Base-by-base conservation (phyloP, 1,140 invertebrate species). In the Pachypsylla venusta region DNA sequence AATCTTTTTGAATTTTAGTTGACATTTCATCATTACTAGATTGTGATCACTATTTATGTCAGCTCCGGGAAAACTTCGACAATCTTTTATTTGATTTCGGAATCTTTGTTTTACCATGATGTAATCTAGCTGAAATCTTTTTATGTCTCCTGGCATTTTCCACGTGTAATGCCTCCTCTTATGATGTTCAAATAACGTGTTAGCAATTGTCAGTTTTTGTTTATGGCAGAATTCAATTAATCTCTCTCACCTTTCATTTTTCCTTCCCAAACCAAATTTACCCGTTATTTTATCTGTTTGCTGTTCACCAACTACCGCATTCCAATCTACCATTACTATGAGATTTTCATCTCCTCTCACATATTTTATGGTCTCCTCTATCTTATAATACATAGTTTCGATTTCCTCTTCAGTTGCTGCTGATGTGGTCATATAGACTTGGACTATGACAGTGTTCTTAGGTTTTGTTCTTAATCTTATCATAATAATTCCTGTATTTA, bases 51-150 rank as follows among this genome's bases (percentile, higher is more conserved):
- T n/a, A n/a, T n/a, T n/a, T n/a, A n/a, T n/a, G n/a, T n/a, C n/a
- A n/a, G n/a, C n/a, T n/a, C n/a, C n/a, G n/a, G n/a, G n/a, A n/a
- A n/a, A n/a, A n/a, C n/a, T n/a, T n/a, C n/a, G n/a, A n/a, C n/a
- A n/a, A n/a, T n/a, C n/a, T n/a, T n/a, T n/a, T n/a, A n/a, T 42
- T 57, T 57, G 35, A 25, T 58, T 58, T 48, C 25, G 40, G 19
- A 40, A 58, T 4, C 39, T 22, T 58, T 58, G 2, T n/a, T 67
- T 67, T 1, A 66, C 26, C 4, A 59, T 54, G 7, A 59, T 28
- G 28, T 26, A 59, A 59, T 54, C 48, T 30, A 54, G 30, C 39
- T 53, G 22, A 30, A 16, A 24, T n/a, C 16, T 25, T 7, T n/a
- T 48, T 30, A 26, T 53, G 4, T 39, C 39, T 16, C 30, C 56